Percentiles rank a stretch among this genome's conserved stretches.
Evolutionary conservation across 2,888 invertebrate species (phyloP).

Genomic region (Rosalia funebris): DNA sequence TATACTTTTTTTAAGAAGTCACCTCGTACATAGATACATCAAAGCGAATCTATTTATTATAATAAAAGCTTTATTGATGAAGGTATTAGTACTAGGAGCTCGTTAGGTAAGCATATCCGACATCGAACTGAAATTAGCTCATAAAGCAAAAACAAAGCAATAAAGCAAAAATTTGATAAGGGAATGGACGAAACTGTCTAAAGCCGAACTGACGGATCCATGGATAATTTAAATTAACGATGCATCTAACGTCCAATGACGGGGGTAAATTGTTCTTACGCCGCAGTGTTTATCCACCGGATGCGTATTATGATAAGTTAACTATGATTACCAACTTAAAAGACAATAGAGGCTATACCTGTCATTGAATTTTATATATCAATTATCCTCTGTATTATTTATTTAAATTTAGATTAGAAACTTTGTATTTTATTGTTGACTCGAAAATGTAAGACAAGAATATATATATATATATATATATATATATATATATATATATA

Average conservation of each 20-base stretch:
- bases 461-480: no score
- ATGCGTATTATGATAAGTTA: constrained; percentile 59
- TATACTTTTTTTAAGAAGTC: no score
- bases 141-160: constrained; percentile 53
- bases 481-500: no score
- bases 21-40: no score
- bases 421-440: no score
- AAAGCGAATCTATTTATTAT: constrained; percentile 19
- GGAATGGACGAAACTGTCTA: constrained; percentile 44
- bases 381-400: no score
- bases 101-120: constrained; percentile 41
- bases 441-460: no score
- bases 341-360: constrained; percentile 43
- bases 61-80: constrained; percentile 27
- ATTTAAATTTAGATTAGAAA: no score
- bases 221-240: constrained; percentile 62
- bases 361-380: no score
- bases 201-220: constrained; percentile 52
- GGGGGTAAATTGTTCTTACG: constrained; percentile 49
- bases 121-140: constrained; percentile 51
- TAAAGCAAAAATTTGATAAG: constrained; percentile 50
- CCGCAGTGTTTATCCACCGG: constrained; percentile 59
- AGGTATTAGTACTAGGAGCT: constrained; percentile 25
- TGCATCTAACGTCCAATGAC: constrained; percentile 59
- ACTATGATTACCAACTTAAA: constrained; percentile 56